phyloP scores from a whole-genome alignment of 2,113 vertebrate species.

The Noturus placidus region DNA sequence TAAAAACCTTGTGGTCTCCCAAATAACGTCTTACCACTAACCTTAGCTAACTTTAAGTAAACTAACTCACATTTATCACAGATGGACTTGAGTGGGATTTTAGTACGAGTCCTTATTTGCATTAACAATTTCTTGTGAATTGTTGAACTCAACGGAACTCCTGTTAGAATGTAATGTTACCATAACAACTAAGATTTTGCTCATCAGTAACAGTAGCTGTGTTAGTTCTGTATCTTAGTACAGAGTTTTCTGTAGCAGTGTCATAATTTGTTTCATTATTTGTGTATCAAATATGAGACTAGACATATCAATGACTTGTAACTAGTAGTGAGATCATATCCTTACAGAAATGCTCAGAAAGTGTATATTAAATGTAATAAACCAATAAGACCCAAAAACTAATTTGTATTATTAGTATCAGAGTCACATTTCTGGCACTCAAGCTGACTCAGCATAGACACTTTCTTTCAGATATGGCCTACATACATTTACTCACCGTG shows the following conservation, averaged over 20 bases:
- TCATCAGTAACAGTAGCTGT: background rate
- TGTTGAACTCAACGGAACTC: background rate
- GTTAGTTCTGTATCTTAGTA: background rate
- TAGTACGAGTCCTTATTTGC: background rate
- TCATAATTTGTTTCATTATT: background rate
- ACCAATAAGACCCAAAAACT: background rate
- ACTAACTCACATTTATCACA: background rate
- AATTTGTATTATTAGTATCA: background rate
- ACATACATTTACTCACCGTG: conserved; percentile 61
- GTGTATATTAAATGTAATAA: background rate
- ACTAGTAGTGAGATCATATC: background rate
- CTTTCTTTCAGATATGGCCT: conserved; percentile 9
- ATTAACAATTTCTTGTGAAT: background rate
- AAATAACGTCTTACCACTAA: background rate
- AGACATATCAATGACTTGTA: background rate
- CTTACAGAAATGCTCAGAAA: background rate
- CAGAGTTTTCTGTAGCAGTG: background rate
- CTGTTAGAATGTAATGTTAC: background rate
- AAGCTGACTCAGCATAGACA: background rate
- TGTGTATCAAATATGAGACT: background rate
- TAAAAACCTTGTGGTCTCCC: background rate
- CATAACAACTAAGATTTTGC: background rate
- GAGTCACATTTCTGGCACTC: background rate
- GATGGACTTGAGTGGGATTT: background rate
- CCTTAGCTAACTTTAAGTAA: background rate